Conservation (phyloP, 1,140 invertebrate species). For the Nasonia longicornis region DNA sequence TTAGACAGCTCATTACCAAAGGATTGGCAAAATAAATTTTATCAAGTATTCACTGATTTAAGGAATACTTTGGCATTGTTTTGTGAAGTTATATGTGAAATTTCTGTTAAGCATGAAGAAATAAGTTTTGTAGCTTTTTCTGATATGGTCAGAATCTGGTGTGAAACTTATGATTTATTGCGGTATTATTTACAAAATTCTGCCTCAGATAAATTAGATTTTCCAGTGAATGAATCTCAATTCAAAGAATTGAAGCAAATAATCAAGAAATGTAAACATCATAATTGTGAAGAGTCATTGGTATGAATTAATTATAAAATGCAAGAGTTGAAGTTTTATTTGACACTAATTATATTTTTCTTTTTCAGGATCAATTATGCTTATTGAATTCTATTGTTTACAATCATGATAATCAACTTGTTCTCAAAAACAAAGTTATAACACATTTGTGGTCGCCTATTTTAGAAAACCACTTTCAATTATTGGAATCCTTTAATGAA, state of each 20-base stretch:
- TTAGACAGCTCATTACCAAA: constrained; percentile 32
- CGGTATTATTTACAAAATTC: constrained; percentile 15
- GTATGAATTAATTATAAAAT: constrained; percentile 26
- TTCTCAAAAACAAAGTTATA: constrained; percentile 31
- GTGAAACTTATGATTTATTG: constrained; percentile 40
- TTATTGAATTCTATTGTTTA: constrained; percentile 20
- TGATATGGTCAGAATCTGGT: constrained; percentile 35
- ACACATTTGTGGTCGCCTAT: constrained; percentile 16
- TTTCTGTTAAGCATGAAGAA: neutral
- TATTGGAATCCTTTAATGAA: constrained; percentile 33
- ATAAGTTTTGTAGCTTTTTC: constrained; percentile 18
- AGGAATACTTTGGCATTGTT: constrained; percentile 11
- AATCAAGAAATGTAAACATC: constrained; percentile 4
- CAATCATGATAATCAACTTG: neutral
- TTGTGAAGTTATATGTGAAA: constrained; percentile 25
- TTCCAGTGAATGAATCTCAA: constrained; percentile 32
- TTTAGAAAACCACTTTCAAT: constrained; percentile 40
- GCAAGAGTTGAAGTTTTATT: constrained; percentile 13
- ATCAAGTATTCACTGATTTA: constrained; percentile 24
- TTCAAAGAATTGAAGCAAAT: constrained; percentile 30
- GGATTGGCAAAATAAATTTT: constrained; percentile 40
- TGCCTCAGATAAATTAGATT: constrained; percentile 12
- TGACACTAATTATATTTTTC: constrained; percentile 9
- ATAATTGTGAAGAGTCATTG: constrained; percentile 21
- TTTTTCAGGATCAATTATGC: constrained; percentile 28